Conservation (phyloP, 2,113 vertebrate species). For the Callipepla squamata region DNA sequence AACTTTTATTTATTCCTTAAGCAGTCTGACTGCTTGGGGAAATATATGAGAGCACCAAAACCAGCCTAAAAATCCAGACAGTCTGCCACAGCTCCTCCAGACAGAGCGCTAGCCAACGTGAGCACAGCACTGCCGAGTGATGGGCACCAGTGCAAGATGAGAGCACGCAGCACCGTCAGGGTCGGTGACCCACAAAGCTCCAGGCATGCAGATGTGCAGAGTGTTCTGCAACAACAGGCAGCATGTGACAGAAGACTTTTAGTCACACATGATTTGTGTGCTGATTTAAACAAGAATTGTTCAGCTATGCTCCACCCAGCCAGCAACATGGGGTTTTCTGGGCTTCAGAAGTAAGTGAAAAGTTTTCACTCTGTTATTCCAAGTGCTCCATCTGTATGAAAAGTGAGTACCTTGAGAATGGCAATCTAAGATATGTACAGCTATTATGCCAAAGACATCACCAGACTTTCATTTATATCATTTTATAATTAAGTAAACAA, state of each 20-base stretch:
- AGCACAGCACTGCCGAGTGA: rapidly evolving
- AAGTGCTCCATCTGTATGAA: background rate
- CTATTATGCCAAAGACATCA: background rate
- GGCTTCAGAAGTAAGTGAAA: background rate
- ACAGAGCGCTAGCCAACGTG: rapidly evolving
- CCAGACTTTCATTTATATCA: background rate
- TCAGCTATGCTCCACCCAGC: background rate
- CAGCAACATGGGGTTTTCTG: rapidly evolving
- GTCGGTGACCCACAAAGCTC: rapidly evolving
- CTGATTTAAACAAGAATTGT: background rate
- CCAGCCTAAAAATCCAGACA: background rate
- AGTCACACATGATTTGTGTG: rapidly evolving
- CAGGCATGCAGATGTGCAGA: too few species aligned
- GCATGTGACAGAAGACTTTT: rapidly evolving
- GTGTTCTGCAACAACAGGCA: background rate
- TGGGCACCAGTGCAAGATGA: rapidly evolving
- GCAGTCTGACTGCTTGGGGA: background rate
- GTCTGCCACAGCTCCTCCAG: background rate
- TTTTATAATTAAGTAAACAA: background rate
- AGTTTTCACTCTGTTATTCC: background rate
- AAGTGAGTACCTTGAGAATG: background rate
- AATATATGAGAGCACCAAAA: background rate
- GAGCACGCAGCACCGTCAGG: background rate
- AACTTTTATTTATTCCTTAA: background rate
- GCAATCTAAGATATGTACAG: background rate